Base-by-base conservation (phyloP, 2,888 invertebrate genomes). In the Pharmacophagus antenor region DNA sequence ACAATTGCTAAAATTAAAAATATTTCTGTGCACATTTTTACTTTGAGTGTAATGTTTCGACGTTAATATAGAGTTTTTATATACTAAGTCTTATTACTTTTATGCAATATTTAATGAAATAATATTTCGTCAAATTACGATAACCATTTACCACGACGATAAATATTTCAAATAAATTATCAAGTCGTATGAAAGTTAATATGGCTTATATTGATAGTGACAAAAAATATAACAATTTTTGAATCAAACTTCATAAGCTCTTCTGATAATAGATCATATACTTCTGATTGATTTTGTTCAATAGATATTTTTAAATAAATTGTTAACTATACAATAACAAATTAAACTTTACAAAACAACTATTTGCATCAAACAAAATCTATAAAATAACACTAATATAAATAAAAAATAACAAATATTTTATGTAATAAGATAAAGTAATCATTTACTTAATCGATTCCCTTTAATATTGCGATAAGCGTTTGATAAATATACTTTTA, bases 11-110 rank as follows among this genome's bases (percentile, higher is more conserved):
- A 60, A 60, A 21, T 15, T 20, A 49, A 52, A 23, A 63, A 23
- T 44, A 59, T 22, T 62, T 44, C 22, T 31, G 44, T 56, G 44
- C 55, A 56, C 62, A 62, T 61, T 53, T 41, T 61, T 20, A 18
- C 18, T 23, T 47, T 10, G 23, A 53, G 18, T 56, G 7, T 44
- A 53, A 25, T 49, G 17, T 44, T 51, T 49, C 17, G 15, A 8
- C 2, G 37, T 37, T n/a, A 37, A 4, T 6, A 10, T 25, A 3
- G 0, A 6, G 41, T 46, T n/a, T 25, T 52, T 56, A 57, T 52
- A 47, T 61, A 56, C 41, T 20, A 20, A 47, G 12, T 46, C 2
- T 6, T 15, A 21, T 1, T 23, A 17, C 8, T 15, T 42, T 5
- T 21, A 17, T 55, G 56, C n/a, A 61, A 61, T 41, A 17, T 23